These are phyloP conservation scores for Hypomecis atomaria DNA, from an alignment of 2,888 invertebrate species.

Conservation along the genomic window DNA sequence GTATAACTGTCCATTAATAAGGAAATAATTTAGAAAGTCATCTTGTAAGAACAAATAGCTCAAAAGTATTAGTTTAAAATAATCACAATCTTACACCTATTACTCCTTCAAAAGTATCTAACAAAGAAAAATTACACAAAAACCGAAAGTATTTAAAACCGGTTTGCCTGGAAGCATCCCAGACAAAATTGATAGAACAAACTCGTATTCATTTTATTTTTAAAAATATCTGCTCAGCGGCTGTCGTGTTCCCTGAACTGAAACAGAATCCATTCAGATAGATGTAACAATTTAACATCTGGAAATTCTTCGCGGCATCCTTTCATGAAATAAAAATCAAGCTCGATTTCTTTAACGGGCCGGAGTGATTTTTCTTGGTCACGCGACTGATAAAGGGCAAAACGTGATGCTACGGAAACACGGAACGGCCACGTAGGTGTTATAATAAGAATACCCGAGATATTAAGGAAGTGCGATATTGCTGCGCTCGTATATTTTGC, in stretches of 20 bases:
- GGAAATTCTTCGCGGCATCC: slow-evolving; percentile 1
- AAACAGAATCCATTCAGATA: slow-evolving; percentile 16
- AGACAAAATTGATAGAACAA: neutral
- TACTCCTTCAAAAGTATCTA: too few relatives aligned
- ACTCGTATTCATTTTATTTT: neutral
- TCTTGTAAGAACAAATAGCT: too few relatives aligned
- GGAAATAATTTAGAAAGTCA: too few relatives aligned
- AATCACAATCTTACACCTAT: too few relatives aligned
- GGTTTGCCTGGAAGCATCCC: too few relatives aligned
- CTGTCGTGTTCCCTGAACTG: slow-evolving; percentile 15
- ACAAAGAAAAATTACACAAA: too few relatives aligned
- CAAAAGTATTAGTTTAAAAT: too few relatives aligned
- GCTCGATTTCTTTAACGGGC: slow-evolving; percentile 32
- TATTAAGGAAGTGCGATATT: slow-evolving; percentile 20
- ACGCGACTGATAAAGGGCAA: slow-evolving; percentile 44
- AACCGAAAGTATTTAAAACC: too few relatives aligned
- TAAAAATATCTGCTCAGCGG: neutral
- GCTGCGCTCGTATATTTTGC: neutral
- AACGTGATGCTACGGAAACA: slow-evolving; percentile 38
- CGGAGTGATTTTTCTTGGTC: slow-evolving; percentile 50
- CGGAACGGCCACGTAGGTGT: slow-evolving; percentile 34
- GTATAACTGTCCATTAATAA: too few relatives aligned
- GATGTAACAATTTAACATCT: slow-evolving; percentile 1
- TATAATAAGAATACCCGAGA: slow-evolving; percentile 16
- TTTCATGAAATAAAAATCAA: slow-evolving; percentile 37